A percentile compares a stretch with the other conserved stretches of the same genome.
Evolutionary conservation across 2,888 invertebrate species (phyloP).

Genomic region (Diploptera punctata): DNA sequence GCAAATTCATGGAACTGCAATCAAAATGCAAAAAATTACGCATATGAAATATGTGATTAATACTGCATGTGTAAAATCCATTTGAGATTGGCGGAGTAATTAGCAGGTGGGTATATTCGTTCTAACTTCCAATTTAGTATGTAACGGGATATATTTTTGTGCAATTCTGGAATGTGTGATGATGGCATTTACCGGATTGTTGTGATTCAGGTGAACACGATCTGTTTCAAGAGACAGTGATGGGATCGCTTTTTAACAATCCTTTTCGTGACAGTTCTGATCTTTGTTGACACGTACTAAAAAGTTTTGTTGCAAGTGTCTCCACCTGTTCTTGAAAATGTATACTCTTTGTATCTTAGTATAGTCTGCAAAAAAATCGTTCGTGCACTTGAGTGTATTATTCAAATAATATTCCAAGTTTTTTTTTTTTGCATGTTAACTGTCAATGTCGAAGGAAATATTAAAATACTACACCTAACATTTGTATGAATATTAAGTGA

Average conservation of each 20-base stretch:
- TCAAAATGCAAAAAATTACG: not conserved
- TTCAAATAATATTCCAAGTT: no score
- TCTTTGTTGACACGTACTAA: not conserved
- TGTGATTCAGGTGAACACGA: not conserved
- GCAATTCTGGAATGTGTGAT: not conserved
- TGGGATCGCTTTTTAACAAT: not conserved
- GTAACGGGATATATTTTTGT: not conserved
- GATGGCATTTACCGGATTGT: not conserved
- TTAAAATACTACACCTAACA: no score
- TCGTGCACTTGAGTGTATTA: not conserved
- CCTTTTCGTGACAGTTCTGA: not conserved
- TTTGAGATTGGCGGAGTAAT: constrained; percentile 26
- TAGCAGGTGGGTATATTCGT: constrained; percentile 25
- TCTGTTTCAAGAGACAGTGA: not conserved
- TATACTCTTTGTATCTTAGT: not conserved
- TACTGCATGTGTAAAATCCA: not conserved
- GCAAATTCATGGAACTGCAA: not conserved
- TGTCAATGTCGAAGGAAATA: no score
- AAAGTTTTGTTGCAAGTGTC: not conserved
- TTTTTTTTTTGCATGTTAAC: no score
- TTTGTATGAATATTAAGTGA: no score
- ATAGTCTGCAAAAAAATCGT: not conserved
- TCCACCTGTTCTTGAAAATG: constrained; percentile 15
- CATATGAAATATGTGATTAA: constrained; percentile 13
- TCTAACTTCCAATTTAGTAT: not conserved